Conservation (phyloP, 1,140 invertebrate genomes). For the Paraescarpia echinospica region DNA sequence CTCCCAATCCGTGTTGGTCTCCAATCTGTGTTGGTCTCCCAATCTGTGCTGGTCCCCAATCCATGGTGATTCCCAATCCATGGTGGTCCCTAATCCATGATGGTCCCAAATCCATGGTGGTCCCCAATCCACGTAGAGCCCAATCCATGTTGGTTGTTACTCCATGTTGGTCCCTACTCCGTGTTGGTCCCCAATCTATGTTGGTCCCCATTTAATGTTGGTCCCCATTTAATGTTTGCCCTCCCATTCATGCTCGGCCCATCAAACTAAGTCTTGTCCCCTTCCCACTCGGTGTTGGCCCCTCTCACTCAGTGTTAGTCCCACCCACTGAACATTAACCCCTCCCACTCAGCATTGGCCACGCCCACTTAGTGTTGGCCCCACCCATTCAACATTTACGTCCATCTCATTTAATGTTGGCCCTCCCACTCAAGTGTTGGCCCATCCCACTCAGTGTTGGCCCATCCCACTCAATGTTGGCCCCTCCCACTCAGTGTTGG, state of each 20-base stretch:
- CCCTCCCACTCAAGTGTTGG: not conserved
- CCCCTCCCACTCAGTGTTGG: too few species aligned
- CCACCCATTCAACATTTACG: not conserved
- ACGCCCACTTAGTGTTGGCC: not conserved
- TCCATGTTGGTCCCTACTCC: too few species aligned
- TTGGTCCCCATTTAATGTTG: too few species aligned
- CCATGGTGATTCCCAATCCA: not conserved
- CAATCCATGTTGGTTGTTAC: too few species aligned
- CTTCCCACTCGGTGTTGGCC: not conserved
- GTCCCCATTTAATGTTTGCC: too few species aligned
- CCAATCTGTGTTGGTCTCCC: too few species aligned
- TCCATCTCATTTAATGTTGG: not conserved
- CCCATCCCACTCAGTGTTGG: not conserved
- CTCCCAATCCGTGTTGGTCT: too few species aligned
- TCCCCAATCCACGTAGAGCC: too few species aligned
- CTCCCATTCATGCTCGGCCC: too few species aligned
- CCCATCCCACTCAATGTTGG: too few species aligned
- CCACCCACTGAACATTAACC: not conserved
- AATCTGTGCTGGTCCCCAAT: not conserved
- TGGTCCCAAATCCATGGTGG: not conserved
- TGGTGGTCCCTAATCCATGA: not conserved
- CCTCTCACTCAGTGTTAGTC: not conserved
- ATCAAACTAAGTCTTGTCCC: too few species aligned
- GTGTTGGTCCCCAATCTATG: too few species aligned
- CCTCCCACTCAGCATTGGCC: not conserved